Evolutionary conservation across 2,797 vertebrate species (phyloP), one percentile per base, ranked within the genome.

Genomic region (Pseudochirops corinnae): DNA sequence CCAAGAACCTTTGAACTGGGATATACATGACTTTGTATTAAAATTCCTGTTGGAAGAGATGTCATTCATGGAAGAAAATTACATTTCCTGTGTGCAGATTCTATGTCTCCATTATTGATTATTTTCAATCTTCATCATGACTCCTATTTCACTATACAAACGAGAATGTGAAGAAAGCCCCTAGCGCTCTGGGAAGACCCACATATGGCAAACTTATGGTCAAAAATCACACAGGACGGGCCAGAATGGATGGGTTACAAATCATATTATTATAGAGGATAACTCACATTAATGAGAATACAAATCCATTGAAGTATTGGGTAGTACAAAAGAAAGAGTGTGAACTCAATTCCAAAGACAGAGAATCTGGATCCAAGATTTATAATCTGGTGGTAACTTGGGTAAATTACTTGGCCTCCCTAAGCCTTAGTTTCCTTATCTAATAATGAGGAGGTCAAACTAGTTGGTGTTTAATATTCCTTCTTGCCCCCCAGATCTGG

Each of bases 61-160:
- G 62, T 91, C 96, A 67, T 56, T 50, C 14, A 74, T 18, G 90
- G 11, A 91, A 57, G 58, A 62, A 46, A 94, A 26, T 95, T 90
- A 39, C 52, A 95, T 31, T 94, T 90, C 53, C 2, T 90, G 5
- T 74, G 82, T 91, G 60, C 56, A 97, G 92, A 97, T 24, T 87
- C 94, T 13, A 28, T 60, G 11, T 0, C 91, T 67, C 0, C 21
- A 11, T 90, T 46, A 91, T 4, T 94, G 31, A 82, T 50, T 94
- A 67, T 62, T 94, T 95, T 94, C 62, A 33, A 58, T 26, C 39
- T 95, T 97, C 56, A 33, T 26, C 3, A 52, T n/a, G 46, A 91
- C 55, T n/a, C 26, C 0, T 93, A 46, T 93, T 93, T 96, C 46
- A 90, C 29, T 90, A 18, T 18, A 1, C 39, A 87, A 82, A 87